Conservation (phyloP, 2,888 invertebrate genomes). For the Argyra leucocephala region DNA sequence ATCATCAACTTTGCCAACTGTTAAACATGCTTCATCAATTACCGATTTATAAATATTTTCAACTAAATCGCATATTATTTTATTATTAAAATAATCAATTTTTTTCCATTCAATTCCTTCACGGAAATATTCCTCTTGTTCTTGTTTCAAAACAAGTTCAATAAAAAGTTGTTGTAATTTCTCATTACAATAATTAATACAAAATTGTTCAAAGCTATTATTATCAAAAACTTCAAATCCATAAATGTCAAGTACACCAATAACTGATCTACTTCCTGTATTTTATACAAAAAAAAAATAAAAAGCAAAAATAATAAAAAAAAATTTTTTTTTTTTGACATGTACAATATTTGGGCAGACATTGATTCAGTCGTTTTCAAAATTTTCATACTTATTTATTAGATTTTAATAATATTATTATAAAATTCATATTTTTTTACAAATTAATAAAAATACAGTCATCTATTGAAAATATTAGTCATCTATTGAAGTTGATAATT, state of each 20-base stretch:
- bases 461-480: no score
- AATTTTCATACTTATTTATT: no score
- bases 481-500: no score
- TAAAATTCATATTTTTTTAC: no score
- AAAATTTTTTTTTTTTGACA: no score
- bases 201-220: conserved; percentile 97
- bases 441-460: no score
- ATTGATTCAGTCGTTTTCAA: no score
- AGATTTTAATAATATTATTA: no score
- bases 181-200: conserved; percentile 98
- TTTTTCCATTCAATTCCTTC: conserved; percentile 96
- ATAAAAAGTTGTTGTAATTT: conserved; percentile 96
- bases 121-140: conserved; percentile 91
- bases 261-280: conserved; percentile 30
- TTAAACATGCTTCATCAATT: conserved; percentile 94
- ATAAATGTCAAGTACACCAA: conserved; percentile 93
- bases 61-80: conserved; percentile 85
- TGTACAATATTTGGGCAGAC: no score
- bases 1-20: conserved; percentile 82
- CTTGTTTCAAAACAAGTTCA: conserved; percentile 92
- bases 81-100: conserved; percentile 92
- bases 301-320: no score
- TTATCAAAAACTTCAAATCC: conserved; percentile 97
- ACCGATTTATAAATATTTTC: conserved; percentile 89
- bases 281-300: background rate